phyloP scores from a whole-genome alignment of 2,113 vertebrate species.

The Chrysochloris asiatica region DNA sequence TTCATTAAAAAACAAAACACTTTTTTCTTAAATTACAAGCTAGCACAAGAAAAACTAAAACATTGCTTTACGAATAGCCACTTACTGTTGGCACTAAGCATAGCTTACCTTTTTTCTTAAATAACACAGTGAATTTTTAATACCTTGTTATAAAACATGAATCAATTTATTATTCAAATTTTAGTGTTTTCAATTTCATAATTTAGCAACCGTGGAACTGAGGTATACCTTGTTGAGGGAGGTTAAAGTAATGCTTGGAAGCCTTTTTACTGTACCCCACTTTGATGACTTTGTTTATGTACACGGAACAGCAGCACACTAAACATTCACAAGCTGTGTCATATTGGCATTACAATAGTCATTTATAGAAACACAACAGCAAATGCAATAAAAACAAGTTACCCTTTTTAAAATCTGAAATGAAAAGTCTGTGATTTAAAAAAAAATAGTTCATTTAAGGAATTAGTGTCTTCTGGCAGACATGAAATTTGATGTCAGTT shows the following conservation, averaged over 20 bases:
- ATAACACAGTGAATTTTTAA: constrained; percentile 87
- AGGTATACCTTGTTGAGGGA: constrained; percentile 99
- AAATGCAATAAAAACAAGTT: constrained; percentile 91
- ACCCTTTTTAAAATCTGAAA: constrained; percentile 93
- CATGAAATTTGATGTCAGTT: constrained; percentile 86
- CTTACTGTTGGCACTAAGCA: constrained; percentile 87
- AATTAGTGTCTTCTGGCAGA: constrained; percentile 88
- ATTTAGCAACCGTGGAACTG: constrained; percentile 93
- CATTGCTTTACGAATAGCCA: constrained; percentile 90
- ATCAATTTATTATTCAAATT: constrained; percentile 85
- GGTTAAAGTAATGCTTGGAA: constrained; percentile 97
- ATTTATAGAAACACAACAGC: constrained; percentile 93
- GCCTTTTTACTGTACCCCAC: constrained; percentile 92
- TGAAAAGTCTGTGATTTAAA: constrained; percentile 90
- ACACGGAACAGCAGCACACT: constrained; percentile 97
- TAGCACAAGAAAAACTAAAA: constrained; percentile 86
- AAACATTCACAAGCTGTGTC: constrained; percentile 99
- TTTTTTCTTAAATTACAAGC: constrained; percentile 85
- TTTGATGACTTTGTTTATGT: constrained; percentile 92
- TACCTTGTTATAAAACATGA: constrained; percentile 88
- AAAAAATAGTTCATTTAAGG: constrained; percentile 91
- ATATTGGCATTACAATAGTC: constrained; percentile 97
- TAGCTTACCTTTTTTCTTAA: constrained; percentile 84
- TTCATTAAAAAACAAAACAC: constrained; percentile 83
- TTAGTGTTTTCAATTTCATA: constrained; percentile 91